These are phyloP conservation scores for Cladorhizidae sp. DNA, from an alignment of 37 sponge, comb jelly and placozoan species.

Conservation along the genomic window DNA sequence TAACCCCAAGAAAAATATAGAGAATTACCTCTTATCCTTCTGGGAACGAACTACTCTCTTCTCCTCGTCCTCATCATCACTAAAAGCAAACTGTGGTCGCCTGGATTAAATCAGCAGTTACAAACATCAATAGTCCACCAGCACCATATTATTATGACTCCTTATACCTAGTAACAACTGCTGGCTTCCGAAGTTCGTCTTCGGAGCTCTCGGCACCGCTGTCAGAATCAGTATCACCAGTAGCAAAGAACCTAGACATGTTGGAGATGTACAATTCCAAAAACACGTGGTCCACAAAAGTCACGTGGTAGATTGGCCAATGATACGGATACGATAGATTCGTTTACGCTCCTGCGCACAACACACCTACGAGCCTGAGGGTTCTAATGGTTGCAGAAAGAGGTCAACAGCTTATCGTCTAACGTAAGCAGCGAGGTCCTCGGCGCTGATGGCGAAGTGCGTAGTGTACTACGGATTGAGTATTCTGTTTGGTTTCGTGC, in stretches of 20 bases:
- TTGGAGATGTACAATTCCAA: background rate
- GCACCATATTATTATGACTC: conserved; percentile 1
- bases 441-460: too few relatives aligned
- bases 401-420: too few relatives aligned
- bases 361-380: too few relatives aligned
- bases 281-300: background rate
- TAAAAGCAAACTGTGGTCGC: conserved; percentile 38
- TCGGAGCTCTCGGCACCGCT: conserved; percentile 76
- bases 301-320: conserved; percentile 21
- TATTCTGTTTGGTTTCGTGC: too few relatives aligned
- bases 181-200: conserved; percentile 47
- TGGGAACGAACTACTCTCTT: conserved; percentile 89
- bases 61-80: conserved; percentile 94
- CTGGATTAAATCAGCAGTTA: background rate
- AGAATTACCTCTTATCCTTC: conserved; percentile 88
- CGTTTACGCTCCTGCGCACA: too few relatives aligned
- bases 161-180: background rate
- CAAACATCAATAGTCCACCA: too few relatives aligned
- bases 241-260: conserved; percentile 78
- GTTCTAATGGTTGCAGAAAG: too few relatives aligned
- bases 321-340: too few relatives aligned
- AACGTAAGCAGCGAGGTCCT: too few relatives aligned
- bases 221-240: conserved; percentile 80
- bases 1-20: background rate
- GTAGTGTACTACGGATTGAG: too few relatives aligned